Evolutionary conservation across 2,797 vertebrate species (phyloP).

Genomic region (Sebastes iracundus): DNA sequence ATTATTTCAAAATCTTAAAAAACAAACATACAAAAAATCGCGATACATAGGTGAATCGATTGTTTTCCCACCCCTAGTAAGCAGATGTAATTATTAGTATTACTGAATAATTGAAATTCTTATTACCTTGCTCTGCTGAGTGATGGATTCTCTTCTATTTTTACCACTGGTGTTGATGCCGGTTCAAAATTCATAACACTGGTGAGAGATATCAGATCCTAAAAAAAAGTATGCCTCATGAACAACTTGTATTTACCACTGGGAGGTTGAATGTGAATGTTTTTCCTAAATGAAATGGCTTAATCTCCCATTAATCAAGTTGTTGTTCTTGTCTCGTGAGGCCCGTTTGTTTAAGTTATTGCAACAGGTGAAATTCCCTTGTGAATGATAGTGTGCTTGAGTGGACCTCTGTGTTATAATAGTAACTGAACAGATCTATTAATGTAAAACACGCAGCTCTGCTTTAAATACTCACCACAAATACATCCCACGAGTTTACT

Average conservation of each 20-base stretch:
- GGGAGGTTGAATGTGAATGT: background rate
- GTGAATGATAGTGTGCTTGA: background rate
- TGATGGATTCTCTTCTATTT: background rate
- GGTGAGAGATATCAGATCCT: background rate
- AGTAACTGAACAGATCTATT: slow-evolving; percentile 34
- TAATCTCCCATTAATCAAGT: background rate
- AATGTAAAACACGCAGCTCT: slow-evolving; percentile 49
- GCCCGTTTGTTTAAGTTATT: background rate
- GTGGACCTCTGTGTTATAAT: slow-evolving; percentile 15
- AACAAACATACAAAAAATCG: too few relatives aligned
- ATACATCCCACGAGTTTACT: slow-evolving; percentile 43
- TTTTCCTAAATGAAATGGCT: background rate
- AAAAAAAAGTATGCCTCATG: background rate
- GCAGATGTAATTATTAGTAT: background rate
- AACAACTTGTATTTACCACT: background rate
- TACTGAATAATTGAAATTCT: background rate
- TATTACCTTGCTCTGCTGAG: background rate
- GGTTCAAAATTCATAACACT: background rate
- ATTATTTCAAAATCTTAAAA: too few relatives aligned
- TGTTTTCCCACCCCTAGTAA: too few relatives aligned
- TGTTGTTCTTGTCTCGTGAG: slow-evolving; percentile 7
- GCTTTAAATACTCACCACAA: slow-evolving; percentile 60
- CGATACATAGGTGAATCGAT: too few relatives aligned
- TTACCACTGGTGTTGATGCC: background rate
- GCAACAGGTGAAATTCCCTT: slow-evolving; percentile 39